These are phyloP conservation scores for Melanargia galathea DNA, from an alignment of 2,888 invertebrate genomes.

Conservation along the genomic window DNA sequence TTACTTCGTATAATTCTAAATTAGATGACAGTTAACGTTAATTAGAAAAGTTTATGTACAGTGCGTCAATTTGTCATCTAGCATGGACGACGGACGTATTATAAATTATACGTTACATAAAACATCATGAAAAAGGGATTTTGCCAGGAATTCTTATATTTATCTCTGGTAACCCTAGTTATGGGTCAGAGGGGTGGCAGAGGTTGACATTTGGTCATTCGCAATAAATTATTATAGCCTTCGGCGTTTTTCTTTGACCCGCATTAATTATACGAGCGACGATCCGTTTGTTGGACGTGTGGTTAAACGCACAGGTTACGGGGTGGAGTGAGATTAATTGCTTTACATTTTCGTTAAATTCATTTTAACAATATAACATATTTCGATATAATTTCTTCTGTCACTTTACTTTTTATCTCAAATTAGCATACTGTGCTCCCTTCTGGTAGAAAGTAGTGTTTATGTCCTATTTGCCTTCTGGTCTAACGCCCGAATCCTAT, in stretches of 20 bases:
- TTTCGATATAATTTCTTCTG: too few species aligned
- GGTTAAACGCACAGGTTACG: background rate
- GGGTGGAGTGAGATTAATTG: conserved; percentile 5
- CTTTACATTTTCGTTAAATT: background rate
- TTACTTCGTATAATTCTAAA: too few species aligned
- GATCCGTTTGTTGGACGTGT: conserved; percentile 24
- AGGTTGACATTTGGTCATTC: conserved; percentile 24
- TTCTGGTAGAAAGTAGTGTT: background rate
- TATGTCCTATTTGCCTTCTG: too few species aligned
- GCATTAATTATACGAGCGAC: conserved; percentile 33
- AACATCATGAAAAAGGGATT: background rate
- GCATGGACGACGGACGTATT: too few species aligned
- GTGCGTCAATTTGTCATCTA: too few species aligned
- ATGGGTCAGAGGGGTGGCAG: conserved; percentile 1
- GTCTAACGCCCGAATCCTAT: too few species aligned
- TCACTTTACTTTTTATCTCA: background rate
- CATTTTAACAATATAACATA: too few species aligned
- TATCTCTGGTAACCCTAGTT: background rate
- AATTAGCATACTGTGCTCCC: background rate
- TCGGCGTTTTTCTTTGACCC: conserved; percentile 34
- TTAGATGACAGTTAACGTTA: too few species aligned
- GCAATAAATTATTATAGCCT: conserved; percentile 33
- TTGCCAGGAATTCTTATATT: background rate
- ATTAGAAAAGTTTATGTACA: too few species aligned
- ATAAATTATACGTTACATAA: too few species aligned